phyloP scores from a whole-genome alignment of 2,888 invertebrate genomes.

The Polyploca ridens region DNA sequence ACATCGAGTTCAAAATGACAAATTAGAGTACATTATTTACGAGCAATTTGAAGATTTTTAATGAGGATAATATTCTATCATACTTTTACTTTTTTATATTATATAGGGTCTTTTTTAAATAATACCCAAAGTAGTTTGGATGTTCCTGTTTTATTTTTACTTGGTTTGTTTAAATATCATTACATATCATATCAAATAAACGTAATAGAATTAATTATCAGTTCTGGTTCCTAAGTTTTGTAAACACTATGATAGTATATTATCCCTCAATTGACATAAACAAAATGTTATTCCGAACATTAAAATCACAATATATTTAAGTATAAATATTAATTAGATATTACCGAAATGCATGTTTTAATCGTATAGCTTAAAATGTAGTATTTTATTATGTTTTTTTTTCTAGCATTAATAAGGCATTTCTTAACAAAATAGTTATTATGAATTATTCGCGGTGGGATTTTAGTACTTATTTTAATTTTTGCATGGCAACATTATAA shows the following conservation, averaged over 20 bases:
- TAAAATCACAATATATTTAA: not conserved
- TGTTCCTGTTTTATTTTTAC: too few relatives aligned
- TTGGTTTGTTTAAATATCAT: not conserved
- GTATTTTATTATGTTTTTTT: slow-evolving; percentile 34
- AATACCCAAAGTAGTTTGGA: too few relatives aligned
- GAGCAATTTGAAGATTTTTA: not conserved
- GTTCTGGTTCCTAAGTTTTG: too few relatives aligned
- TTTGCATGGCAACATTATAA: slow-evolving; percentile 39
- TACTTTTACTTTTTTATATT: not conserved
- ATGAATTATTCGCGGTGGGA: slow-evolving; percentile 22
- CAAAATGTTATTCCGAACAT: slow-evolving; percentile 3
- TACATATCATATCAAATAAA: not conserved
- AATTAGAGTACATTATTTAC: slow-evolving; percentile 24
- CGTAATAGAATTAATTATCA: not conserved
- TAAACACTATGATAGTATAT: not conserved
- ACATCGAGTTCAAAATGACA: slow-evolving; percentile 36
- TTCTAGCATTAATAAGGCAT: slow-evolving; percentile 38
- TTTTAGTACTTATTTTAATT: slow-evolving; percentile 44
- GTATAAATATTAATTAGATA: not conserved
- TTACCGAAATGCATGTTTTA: slow-evolving; percentile 18
- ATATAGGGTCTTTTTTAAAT: not conserved
- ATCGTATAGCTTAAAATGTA: slow-evolving; percentile 24
- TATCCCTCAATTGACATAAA: not conserved
- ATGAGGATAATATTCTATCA: slow-evolving; percentile 5
- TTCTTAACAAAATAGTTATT: slow-evolving; percentile 42